Evolutionary conservation across 2,888 invertebrate species (phyloP), one percentile per base, ranked within the genome.

Genomic region (Papilio elwesi): DNA sequence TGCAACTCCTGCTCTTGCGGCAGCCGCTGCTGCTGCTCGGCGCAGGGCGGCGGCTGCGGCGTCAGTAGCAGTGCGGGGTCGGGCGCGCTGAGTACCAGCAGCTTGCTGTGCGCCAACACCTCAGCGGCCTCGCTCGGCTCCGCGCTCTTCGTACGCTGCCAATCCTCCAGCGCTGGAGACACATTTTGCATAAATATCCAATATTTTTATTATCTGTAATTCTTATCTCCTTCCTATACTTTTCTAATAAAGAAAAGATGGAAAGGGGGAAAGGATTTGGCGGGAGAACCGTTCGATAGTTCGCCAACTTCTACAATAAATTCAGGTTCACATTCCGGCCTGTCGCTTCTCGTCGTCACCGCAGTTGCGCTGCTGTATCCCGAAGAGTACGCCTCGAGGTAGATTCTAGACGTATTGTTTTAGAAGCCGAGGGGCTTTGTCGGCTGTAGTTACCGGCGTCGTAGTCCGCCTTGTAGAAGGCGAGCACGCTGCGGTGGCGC

Each of bases 391-490:
- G 1, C 2, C 26, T 26, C 26, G 26, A 26, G 2, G 26, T 26
- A 26, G 26, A 26, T 26, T 26, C 26, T 26, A 26, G 26, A 26
- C 26, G 4, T 4, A 26, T 26, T 26, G 26, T 26, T n/a, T n/a
- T 4, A 26, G 26, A 26, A 26, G 26, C 26, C 26, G 4, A 26
- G 26, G 26, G 26, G 26, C 1, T 26, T 26, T 4, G 26, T 26
- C 26, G 26, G 26, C 2, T 26, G 26, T 26, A 26, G 43, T 1
- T 43, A 83, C 82, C 79, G n/a, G 75, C 65, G 64, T 81, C 94
- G 87, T 97, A 98, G 93, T 99, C 99, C 71, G 95, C 95, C 75
- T 96, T 95, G 88, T 98, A 98, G 88, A 98, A 97, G 48, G 97
- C 95, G 68, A 97, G 93, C 80, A 96, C 96, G 77, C 95, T 95